phyloP scores from a whole-genome alignment of 2,797 vertebrate genomes.

The Crenichthys baileyi region DNA sequence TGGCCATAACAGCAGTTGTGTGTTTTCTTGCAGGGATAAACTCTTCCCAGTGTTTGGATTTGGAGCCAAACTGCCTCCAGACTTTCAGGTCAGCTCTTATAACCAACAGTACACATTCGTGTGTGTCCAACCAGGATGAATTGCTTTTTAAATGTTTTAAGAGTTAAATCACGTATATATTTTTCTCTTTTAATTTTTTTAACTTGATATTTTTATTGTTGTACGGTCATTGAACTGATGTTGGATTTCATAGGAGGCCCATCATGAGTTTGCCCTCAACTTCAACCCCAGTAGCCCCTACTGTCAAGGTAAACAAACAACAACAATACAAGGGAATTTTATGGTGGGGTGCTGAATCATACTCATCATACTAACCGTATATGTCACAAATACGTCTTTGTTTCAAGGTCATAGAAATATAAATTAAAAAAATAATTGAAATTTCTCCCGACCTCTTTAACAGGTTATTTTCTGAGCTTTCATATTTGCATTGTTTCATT shows the following conservation, averaged over 20 bases:
- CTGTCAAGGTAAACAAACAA: constrained; percentile 84
- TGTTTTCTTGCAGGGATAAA: constrained; percentile 84
- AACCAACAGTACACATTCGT: background rate
- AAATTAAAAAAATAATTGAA: too few species aligned
- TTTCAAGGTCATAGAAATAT: too few species aligned
- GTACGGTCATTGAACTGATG: constrained; percentile 1
- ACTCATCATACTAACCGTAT: background rate
- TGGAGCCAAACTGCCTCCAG: constrained; percentile 92
- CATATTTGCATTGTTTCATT: background rate
- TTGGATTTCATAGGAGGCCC: constrained; percentile 80
- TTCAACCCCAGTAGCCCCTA: constrained; percentile 89
- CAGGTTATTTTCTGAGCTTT: background rate
- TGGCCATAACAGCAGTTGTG: background rate
- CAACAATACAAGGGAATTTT: background rate
- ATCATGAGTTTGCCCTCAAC: constrained; percentile 93
- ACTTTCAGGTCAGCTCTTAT: constrained; percentile 83
- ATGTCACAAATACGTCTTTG: too few species aligned
- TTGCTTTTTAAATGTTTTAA: background rate
- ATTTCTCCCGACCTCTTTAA: too few species aligned
- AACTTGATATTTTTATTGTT: background rate
- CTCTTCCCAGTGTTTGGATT: constrained; percentile 95
- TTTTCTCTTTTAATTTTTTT: background rate
- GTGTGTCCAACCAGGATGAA: background rate
- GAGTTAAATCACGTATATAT: background rate
- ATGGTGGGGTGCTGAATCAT: background rate